Evolutionary conservation across 2,888 invertebrate species (phyloP).

Genomic region (Neria commutata): DNA sequence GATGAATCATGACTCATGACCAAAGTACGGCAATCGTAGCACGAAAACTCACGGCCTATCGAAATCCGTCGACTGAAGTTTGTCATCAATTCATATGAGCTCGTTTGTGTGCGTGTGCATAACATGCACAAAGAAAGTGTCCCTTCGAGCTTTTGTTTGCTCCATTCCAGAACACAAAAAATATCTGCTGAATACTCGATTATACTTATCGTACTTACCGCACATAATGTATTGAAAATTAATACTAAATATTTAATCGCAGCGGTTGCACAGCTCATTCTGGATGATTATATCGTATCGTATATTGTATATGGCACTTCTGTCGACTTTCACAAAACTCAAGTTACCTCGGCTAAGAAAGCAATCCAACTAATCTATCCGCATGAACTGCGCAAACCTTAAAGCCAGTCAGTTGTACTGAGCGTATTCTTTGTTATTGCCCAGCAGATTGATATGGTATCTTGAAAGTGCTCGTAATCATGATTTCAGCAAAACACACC

Average conservation of each 20-base stretch:
- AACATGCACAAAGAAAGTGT: no score
- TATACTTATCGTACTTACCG: conserved; percentile 40
- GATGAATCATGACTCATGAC: no score
- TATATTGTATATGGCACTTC: not conserved
- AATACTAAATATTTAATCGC: conserved; percentile 44
- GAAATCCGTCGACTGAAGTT: no score
- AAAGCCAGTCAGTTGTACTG: not conserved
- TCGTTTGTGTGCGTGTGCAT: no score
- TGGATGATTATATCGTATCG: not conserved
- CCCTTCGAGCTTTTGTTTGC: no score
- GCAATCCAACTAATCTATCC: not conserved
- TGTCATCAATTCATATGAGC: no score
- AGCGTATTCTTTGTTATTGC: not conserved
- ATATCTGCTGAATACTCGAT: no score
- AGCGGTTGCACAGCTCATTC: conserved; percentile 46
- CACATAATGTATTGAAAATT: conserved; percentile 44
- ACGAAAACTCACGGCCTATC: no score
- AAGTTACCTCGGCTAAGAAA: not conserved
- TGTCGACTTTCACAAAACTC: not conserved
- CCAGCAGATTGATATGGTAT: not conserved
- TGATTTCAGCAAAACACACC: no score
- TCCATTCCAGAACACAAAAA: no score
- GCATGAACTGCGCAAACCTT: not conserved
- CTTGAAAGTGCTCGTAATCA: not conserved
- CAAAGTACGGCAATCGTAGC: no score